phyloP scores from a whole-genome alignment of 2,888 invertebrate genomes.

The Drosophila bunnanda region DNA sequence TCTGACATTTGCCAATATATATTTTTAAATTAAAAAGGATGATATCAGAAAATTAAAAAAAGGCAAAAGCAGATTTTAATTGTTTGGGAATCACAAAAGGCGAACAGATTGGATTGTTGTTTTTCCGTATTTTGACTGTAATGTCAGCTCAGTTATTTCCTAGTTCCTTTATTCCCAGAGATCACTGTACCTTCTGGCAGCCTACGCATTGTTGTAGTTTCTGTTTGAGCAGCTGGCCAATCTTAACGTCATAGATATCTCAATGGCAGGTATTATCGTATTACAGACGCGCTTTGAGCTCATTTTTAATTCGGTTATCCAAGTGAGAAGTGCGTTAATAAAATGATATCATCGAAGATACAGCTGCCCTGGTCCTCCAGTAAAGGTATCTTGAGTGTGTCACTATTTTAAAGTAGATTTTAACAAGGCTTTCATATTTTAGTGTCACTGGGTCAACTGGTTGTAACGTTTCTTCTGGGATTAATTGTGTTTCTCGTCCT shows the following conservation, averaged over 20 bases:
- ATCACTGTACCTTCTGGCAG: constrained; percentile 9
- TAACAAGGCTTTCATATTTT: neutral
- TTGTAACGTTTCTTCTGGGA: constrained; percentile 20
- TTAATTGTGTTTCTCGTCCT: constrained; percentile 26
- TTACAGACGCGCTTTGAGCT: neutral
- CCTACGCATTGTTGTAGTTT: constrained; percentile 11
- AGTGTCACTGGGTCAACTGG: constrained; percentile 14
- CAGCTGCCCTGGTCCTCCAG: neutral
- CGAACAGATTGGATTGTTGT: neutral
- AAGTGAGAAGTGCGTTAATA: constrained; percentile 29
- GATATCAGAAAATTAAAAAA: neutral
- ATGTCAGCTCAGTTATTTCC: neutral
- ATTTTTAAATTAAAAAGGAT: neutral
- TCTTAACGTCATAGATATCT: constrained; percentile 9
- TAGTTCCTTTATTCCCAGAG: constrained; percentile 5
- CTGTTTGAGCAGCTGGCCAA: constrained; percentile 30
- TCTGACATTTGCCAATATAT: neutral
- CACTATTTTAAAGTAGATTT: too few relatives aligned
- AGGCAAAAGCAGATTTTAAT: neutral
- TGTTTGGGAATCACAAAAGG: neutral
- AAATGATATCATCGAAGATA: constrained; percentile 11
- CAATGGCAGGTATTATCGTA: neutral
- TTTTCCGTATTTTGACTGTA: neutral
- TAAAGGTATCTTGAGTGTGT: neutral
- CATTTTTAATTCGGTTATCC: constrained; percentile 21